A percentile compares a stretch with the other conserved stretches of the same genome.
Conservation (phyloP, 2,113 vertebrate genomes). For the Sturnira hondurensis region DNA sequence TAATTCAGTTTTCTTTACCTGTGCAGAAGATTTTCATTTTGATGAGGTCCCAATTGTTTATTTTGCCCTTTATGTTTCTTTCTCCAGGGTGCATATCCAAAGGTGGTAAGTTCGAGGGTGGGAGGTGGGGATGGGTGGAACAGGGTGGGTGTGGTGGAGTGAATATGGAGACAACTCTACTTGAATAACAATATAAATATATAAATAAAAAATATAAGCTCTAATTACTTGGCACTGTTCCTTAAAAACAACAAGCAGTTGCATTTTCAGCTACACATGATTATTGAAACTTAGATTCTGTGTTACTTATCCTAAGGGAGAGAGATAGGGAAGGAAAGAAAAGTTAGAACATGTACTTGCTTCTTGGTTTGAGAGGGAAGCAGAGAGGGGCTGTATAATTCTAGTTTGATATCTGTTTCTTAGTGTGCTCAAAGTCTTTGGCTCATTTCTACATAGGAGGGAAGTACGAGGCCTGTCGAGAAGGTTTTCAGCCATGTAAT, state of each 20-base stretch:
- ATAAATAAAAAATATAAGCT: background rate
- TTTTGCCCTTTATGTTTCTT: no score
- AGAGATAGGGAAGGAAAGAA: background rate
- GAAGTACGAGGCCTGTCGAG: no score
- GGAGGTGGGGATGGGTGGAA: no score
- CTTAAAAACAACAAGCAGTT: background rate
- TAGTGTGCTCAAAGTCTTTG: background rate
- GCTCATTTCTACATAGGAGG: background rate
- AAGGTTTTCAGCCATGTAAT: no score
- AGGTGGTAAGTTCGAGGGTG: no score
- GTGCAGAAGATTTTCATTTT: no score
- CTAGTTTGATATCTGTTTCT: background rate
- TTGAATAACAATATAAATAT: no score
- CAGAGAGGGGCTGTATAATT: background rate
- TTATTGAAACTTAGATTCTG: background rate
- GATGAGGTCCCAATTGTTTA: no score
- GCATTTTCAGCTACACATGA: background rate
- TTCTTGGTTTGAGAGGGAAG: background rate
- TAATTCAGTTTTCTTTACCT: no score
- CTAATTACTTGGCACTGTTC: background rate
- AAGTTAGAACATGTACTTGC: background rate
- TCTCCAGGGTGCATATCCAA: no score
- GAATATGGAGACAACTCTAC: no score
- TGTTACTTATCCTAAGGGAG: background rate
- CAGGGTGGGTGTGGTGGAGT: no score